Percentiles rank a stretch among this genome's conserved stretches.
Evolutionary conservation across 2,888 invertebrate genomes (phyloP).

Genomic region (Cosmia trapezina): DNA sequence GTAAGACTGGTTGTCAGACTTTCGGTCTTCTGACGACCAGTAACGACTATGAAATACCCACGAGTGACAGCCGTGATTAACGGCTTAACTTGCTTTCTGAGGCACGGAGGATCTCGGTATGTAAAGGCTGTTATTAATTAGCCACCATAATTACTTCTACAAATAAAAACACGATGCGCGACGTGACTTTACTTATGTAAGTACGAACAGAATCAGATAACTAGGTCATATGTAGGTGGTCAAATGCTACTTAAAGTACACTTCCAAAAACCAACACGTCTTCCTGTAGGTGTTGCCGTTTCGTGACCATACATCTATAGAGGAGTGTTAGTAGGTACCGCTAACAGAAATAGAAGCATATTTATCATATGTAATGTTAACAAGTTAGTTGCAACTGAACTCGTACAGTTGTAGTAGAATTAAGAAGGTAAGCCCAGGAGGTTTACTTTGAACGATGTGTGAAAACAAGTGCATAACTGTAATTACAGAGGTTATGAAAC

Average conservation of each 20-base stretch:
- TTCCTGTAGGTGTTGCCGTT: constrained; percentile 39
- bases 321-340: constrained; percentile 35
- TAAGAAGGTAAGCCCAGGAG: constrained; percentile 22
- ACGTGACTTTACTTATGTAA: not conserved
- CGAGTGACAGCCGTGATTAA: too few relatives aligned
- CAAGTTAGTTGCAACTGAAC: constrained; percentile 60
- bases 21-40: too few relatives aligned
- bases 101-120: too few relatives aligned
- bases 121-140: too few relatives aligned
- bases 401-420: constrained; percentile 27
- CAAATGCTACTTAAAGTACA: constrained; percentile 28
- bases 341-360: constrained; percentile 55
- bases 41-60: too few relatives aligned
- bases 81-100: too few relatives aligned
- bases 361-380: constrained; percentile 58
- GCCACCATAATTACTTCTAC: not conserved
- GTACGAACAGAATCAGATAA: constrained; percentile 7
- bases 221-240: constrained; percentile 29
- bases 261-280: constrained; percentile 44
- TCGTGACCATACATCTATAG: constrained; percentile 49
- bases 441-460: constrained; percentile 24
- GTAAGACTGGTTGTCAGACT: too few relatives aligned
- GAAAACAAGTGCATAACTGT: not conserved
- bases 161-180: not conserved
- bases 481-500: too few relatives aligned